Evolutionary conservation across 2,797 vertebrate genomes (phyloP).

Genomic region (Lepidocolaptes lacrymiger): DNA sequence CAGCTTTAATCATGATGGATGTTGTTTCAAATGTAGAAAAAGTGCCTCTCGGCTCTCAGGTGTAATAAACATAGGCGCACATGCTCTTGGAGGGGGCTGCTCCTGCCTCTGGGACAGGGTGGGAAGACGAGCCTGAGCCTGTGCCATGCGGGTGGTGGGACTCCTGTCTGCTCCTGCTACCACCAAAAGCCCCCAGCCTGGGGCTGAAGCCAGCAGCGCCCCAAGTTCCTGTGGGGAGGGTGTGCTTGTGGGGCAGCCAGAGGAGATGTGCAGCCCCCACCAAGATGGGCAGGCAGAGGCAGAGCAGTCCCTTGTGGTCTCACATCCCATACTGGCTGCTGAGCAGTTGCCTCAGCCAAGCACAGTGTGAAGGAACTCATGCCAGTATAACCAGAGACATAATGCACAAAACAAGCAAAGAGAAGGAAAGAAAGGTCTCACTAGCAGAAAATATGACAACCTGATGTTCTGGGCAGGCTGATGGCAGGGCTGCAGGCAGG

Average conservation of each 20-base stretch:
- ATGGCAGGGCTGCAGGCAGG: neutral
- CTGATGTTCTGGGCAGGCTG: neutral
- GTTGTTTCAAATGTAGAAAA: neutral
- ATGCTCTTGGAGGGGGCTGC: accelerated
- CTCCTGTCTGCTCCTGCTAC: neutral
- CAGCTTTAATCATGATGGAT: neutral
- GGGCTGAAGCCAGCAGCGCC: neutral
- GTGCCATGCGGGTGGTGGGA: neutral
- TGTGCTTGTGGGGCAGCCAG: neutral
- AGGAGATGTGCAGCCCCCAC: accelerated
- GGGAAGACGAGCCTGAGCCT: accelerated
- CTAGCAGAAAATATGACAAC: neutral
- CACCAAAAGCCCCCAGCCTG: neutral
- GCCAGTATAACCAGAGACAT: neutral
- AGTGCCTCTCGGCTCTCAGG: neutral
- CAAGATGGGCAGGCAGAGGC: accelerated
- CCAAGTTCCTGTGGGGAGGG: accelerated
- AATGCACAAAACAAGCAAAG: neutral
- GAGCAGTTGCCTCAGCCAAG: neutral
- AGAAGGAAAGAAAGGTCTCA: neutral
- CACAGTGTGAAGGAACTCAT: accelerated
- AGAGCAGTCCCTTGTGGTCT: accelerated
- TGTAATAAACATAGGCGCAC: neutral
- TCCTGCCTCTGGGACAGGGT: neutral
- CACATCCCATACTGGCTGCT: accelerated